These are phyloP conservation scores for Eulemur albifrons DNA, from an alignment of 2,797 vertebrate genomes.

Conservation along the genomic window DNA sequence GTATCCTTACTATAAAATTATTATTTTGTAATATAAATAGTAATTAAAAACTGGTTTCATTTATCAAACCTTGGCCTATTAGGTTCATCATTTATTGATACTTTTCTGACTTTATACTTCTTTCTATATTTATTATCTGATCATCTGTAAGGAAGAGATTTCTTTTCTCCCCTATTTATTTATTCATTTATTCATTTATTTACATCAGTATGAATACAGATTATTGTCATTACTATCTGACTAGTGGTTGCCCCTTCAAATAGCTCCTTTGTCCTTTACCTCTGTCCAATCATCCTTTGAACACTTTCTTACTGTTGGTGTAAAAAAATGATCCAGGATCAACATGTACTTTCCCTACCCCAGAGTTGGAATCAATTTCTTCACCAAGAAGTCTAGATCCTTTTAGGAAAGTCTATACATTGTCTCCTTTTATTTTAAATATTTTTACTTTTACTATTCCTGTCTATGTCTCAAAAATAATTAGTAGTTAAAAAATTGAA, in stretches of 20 bases:
- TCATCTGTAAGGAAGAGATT: not conserved
- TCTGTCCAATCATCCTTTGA: not conserved
- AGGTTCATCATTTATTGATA: not conserved
- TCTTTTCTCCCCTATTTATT: not conserved
- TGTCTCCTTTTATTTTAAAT: not conserved
- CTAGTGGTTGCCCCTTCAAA: not conserved
- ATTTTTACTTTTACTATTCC: not conserved
- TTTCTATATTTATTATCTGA: not conserved
- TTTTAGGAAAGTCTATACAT: not conserved
- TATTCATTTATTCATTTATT: not conserved
- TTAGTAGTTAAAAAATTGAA: not conserved
- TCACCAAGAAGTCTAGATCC: not conserved
- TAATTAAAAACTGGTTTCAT: not conserved
- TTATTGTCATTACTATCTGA: not conserved
- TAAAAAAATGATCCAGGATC: not conserved
- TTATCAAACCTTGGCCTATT: not conserved
- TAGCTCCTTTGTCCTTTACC: not conserved
- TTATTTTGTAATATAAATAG: not conserved
- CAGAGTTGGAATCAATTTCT: not conserved
- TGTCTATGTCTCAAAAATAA: not conserved
- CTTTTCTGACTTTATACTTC: not conserved
- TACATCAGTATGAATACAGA: not conserved
- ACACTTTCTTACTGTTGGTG: not conserved
- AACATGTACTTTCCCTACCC: accelerated
- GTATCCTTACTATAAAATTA: not conserved